A percentile compares a stretch with the other conserved stretches of the same genome.
These are phyloP conservation scores for Phorcus lineatus DNA, from an alignment of 2,888 invertebrate species.

Conservation along the genomic window DNA sequence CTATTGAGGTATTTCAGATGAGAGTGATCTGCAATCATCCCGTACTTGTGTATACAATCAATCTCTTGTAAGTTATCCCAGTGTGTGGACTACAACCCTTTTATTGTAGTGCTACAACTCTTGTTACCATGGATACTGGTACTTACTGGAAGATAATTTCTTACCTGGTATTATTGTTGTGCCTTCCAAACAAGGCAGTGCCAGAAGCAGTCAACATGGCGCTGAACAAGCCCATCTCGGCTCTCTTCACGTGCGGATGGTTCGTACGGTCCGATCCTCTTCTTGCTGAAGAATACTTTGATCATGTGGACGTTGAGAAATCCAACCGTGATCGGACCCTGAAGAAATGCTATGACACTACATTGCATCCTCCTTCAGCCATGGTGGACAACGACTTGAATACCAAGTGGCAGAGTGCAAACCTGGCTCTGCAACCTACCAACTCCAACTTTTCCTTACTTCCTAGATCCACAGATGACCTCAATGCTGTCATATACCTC, in stretches of 20 bases:
- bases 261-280: no score
- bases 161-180: not conserved
- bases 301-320: constrained; percentile 33
- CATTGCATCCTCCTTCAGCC: constrained; percentile 35
- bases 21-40: no score
- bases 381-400: constrained; percentile 56
- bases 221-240: constrained; percentile 46
- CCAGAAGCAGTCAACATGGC: constrained; percentile 54
- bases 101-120: no score
- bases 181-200: not conserved
- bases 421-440: not conserved
- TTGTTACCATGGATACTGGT: no score
- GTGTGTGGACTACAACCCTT: no score
- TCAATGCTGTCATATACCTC: constrained; percentile 35
- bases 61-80: no score
- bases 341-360: constrained; percentile 28
- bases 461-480: not conserved
- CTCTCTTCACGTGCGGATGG: constrained; percentile 53
- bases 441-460: not conserved
- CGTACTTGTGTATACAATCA: no score
- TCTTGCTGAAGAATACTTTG: constrained; percentile 46
- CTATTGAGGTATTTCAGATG: no score
- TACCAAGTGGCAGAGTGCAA: constrained; percentile 60
- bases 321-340: not conserved
- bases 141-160: no score